Base-by-base conservation (phyloP, 2,797 vertebrate genomes). In the Cryptoblepharus egeriae region DNA sequence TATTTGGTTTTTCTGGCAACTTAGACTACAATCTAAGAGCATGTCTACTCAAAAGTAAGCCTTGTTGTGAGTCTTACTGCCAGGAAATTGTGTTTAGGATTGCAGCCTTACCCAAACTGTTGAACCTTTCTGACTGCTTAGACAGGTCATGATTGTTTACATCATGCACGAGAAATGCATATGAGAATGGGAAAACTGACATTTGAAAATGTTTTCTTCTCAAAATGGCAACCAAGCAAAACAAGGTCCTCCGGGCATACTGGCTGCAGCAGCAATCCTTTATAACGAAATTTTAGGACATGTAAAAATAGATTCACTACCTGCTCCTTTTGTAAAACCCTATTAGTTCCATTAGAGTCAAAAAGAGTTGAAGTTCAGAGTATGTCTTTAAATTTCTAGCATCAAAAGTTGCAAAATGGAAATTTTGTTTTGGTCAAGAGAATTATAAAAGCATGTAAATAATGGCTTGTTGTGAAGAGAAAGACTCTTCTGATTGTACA, bases 281-380 rank as follows among this genome's bases (percentile, higher is more conserved):
- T 84, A 64, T 72, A 79, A 84, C 60, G 76, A 79, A 84, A 70
- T 74, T 49, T 60, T 73, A 84, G 82, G 71, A 45, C 55, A 74
- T 82, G 57, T 82, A 82, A 82, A 84, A 73, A 73, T 83, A 78
- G 61, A 49, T n/a, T 83, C 63, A 57, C 69, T 42, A 55, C 26
- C 75, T 63, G 57, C 58, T 77, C 42, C 16, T 7, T 77, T 60
- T 69, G 37, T 71, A 76, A 52, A 52, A 75, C 65, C 57, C 42
- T 73, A 80, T 85, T 71, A 80, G 35, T 70, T 80, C 58, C 30
- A 24, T 65, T 65, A 49, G 26, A 79, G 49, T 79, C 37, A 75
- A 20, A 24, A 74, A 69, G 69, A 74, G 28, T 5, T 77, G 30
- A 78, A 81, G 67, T 71, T 80, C 16, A 6, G 24, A 68, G 12